phyloP scores from a whole-genome alignment of 2,888 invertebrate genomes.

The Drosophila anceps region DNA sequence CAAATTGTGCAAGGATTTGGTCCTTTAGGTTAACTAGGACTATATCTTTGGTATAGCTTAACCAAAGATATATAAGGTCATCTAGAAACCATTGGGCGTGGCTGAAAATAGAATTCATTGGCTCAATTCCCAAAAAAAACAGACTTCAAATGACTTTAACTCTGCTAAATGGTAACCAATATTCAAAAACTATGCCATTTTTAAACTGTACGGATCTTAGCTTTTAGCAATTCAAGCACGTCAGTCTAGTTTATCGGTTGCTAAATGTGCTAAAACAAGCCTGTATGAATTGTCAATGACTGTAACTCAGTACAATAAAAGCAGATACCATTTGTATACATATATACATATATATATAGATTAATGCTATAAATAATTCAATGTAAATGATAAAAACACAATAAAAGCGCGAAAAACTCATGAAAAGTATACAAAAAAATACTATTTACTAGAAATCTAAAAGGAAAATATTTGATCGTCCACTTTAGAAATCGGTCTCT shows the following conservation, averaged over 20 bases:
- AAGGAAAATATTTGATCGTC: slow-evolving; percentile 8
- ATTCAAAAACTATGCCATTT: background rate
- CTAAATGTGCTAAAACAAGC: no score
- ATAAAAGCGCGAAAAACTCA: background rate
- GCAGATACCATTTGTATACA: background rate
- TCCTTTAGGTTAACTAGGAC: background rate
- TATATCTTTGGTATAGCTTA: background rate
- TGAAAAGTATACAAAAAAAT: background rate
- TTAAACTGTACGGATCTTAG: background rate
- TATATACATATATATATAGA: background rate
- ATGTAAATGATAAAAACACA: slow-evolving; percentile 33
- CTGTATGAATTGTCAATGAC: background rate
- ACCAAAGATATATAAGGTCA: background rate
- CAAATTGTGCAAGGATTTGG: background rate
- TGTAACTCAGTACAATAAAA: background rate
- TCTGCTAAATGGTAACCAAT: background rate
- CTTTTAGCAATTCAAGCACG: background rate
- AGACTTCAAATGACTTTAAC: background rate
- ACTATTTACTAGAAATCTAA: slow-evolving; percentile 13
- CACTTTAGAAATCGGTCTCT: slow-evolving; percentile 82
- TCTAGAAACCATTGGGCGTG: background rate
- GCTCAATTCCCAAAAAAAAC: background rate
- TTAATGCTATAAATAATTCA: slow-evolving; percentile 51
- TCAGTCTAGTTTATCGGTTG: no score
- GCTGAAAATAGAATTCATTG: background rate